phyloP scores from a whole-genome alignment of 2,797 vertebrate species.

The Acipenser oxyrinchus region DNA sequence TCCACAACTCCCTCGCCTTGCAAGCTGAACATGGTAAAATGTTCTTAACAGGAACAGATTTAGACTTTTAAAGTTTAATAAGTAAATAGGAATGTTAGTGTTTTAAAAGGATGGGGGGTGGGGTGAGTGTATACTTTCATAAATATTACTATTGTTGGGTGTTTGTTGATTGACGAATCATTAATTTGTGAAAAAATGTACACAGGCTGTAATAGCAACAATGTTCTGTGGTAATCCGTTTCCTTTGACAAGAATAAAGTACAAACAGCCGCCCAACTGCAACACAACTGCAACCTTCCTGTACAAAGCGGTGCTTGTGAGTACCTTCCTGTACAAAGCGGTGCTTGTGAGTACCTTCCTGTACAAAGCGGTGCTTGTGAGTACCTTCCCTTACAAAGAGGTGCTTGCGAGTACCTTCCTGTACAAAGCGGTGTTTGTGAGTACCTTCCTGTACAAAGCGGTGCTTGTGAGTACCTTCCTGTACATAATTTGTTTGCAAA shows the following conservation, averaged over 20 bases:
- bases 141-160: conserved; percentile 31
- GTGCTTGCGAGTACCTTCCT: too few relatives aligned
- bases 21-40: conserved; percentile 7
- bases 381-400: too few relatives aligned
- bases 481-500: conserved; percentile 78
- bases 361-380: too few relatives aligned
- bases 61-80: conserved; percentile 26
- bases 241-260: conserved; percentile 40
- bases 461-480: conserved; percentile 53
- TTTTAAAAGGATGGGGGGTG: conserved; percentile 50
- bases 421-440: too few relatives aligned
- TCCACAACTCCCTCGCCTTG: conserved; percentile 7
- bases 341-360: too few relatives aligned
- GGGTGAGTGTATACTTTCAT: conserved; percentile 29
- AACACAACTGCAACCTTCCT: conserved; percentile 40
- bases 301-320: too few relatives aligned
- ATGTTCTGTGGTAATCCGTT: conserved; percentile 34
- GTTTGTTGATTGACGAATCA: conserved; percentile 53
- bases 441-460: too few relatives aligned
- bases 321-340: too few relatives aligned
- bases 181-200: conserved; percentile 51
- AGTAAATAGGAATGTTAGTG: conserved; percentile 51
- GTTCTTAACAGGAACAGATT: conserved; percentile 13
- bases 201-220: conserved; percentile 39
- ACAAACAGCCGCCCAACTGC: conserved; percentile 58